A percentile compares a stretch with the other conserved stretches of the same genome.
Conservation (phyloP, 1,140 invertebrate species). For the Kradibia gibbosae region DNA sequence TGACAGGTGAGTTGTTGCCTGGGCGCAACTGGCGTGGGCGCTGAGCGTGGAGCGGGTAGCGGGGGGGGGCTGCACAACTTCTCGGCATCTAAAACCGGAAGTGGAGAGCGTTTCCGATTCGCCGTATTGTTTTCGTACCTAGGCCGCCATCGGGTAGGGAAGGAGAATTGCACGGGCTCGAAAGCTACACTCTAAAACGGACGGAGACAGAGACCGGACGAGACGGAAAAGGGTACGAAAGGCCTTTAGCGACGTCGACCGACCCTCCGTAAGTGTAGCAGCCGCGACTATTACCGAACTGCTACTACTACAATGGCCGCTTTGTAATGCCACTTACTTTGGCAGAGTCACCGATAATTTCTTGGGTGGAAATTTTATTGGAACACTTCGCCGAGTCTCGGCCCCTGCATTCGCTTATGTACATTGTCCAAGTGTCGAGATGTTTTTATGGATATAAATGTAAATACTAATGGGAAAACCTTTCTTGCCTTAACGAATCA, state of each 20-base stretch:
- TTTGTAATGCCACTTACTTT: too few relatives aligned
- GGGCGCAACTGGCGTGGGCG: not conserved
- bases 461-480: too few relatives aligned
- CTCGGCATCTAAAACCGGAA: slow-evolving; percentile 35
- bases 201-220: not conserved
- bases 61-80: not conserved
- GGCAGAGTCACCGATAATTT: not conserved
- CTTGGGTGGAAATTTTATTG: not conserved
- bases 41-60: not conserved
- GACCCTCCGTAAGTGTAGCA: too few relatives aligned
- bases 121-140: slow-evolving; percentile 53
- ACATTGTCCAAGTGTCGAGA: too few relatives aligned
- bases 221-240: too few relatives aligned
- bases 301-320: too few relatives aligned
- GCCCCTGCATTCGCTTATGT: too few relatives aligned
- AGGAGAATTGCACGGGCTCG: slow-evolving; percentile 33
- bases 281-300: too few relatives aligned
- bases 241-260: too few relatives aligned
- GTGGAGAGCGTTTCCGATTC: slow-evolving; percentile 46
- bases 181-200: slow-evolving; percentile 50
- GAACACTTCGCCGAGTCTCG: not conserved
- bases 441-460: too few relatives aligned
- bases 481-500: too few relatives aligned
- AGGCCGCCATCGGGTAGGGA: not conserved
- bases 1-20: not conserved